phyloP scores from a whole-genome alignment of 1,140 invertebrate genomes.

The Penaeus chinensis region DNA sequence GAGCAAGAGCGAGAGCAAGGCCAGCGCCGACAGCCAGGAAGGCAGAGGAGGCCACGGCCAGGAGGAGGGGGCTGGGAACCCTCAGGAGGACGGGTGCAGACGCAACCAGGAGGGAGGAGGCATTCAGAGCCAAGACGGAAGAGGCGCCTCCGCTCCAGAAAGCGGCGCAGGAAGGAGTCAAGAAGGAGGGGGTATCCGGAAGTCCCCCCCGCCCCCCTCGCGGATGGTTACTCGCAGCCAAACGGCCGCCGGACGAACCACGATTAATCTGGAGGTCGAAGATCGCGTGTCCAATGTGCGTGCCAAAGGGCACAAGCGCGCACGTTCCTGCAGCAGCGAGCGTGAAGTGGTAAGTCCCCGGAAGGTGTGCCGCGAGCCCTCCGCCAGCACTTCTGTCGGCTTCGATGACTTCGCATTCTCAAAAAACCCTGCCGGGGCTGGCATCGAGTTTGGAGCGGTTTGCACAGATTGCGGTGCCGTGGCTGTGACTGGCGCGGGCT shows the following conservation, averaged over 20 bases:
- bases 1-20: too few relatives aligned
- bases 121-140: too few relatives aligned
- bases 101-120: too few relatives aligned
- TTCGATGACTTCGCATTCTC: conserved; percentile 32
- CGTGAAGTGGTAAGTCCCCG: neutral
- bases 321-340: too few relatives aligned
- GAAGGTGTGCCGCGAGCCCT: neutral
- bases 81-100: too few relatives aligned
- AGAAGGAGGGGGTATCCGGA: neutral
- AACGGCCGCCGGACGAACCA: conserved; percentile 29
- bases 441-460: conserved; percentile 40
- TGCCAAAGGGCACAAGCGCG: neutral
- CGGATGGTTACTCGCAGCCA: conserved; percentile 52
- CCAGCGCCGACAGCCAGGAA: too few relatives aligned
- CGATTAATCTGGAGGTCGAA: neutral
- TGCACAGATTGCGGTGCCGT: conserved; percentile 34
- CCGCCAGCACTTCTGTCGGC: neutral
- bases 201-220: conserved; percentile 24
- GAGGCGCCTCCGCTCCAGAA: too few relatives aligned
- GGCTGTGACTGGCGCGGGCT: conserved; percentile 20
- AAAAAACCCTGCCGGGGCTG: conserved; percentile 36
- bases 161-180: too few relatives aligned
- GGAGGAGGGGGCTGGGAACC: too few relatives aligned
- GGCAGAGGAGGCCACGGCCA: too few relatives aligned
- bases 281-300: neutral